Conservation (phyloP, 2,797 vertebrate species). For the Clamator glandarius region DNA sequence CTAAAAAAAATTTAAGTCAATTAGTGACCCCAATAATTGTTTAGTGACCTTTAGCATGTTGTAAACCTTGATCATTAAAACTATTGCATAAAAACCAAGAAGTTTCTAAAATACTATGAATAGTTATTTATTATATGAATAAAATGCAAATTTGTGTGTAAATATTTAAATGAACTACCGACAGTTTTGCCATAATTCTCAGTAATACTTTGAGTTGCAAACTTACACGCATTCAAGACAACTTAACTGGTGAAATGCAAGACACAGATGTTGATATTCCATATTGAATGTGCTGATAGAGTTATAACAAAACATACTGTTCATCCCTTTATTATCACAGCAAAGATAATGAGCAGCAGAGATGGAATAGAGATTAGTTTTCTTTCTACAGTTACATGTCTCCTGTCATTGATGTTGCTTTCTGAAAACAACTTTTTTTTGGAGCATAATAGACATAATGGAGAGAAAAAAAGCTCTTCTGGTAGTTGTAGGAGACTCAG, state of each 20-base stretch:
- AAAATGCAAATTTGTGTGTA: background rate
- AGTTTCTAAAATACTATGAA: background rate
- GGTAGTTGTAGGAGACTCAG: background rate
- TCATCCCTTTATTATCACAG: background rate
- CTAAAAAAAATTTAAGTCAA: slow-evolving; percentile 68
- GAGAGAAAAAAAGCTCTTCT: background rate
- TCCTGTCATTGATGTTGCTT: background rate
- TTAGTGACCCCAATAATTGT: slow-evolving; percentile 63
- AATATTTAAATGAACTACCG: background rate
- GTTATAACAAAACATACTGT: background rate
- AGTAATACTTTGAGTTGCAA: background rate
- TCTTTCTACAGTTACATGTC: background rate
- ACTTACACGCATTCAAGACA: background rate
- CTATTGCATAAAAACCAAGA: background rate
- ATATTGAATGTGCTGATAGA: background rate
- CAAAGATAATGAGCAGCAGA: background rate
- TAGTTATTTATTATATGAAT: background rate
- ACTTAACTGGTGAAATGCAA: background rate
- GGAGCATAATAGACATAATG: background rate
- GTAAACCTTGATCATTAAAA: slow-evolving; percentile 12
- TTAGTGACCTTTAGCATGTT: slow-evolving; percentile 40
- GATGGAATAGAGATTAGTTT: background rate
- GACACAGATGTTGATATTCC: no score
- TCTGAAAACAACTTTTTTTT: background rate
- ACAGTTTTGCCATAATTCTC: background rate